Evolutionary conservation across 2,797 vertebrate species (phyloP), one percentile per base, ranked within the genome.

Genomic region (Alectoris magna): DNA sequence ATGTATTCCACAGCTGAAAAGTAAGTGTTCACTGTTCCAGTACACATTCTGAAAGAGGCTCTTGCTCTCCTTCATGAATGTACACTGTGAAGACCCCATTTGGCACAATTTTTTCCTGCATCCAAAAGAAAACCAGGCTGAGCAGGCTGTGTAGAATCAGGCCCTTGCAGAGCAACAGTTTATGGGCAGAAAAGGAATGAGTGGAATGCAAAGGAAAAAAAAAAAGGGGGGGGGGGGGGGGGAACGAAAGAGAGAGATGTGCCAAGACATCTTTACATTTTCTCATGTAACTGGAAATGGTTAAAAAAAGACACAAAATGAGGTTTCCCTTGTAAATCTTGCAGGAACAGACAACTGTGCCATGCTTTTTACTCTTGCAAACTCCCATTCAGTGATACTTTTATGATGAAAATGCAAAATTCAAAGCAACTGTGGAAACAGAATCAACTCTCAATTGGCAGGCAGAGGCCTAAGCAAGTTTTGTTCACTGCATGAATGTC

Each of bases 151-250:
- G 39, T 74, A 93, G 85, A 95, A 95, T 93, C 83, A 84, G 68
- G 44, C 66, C 27, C 13, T 96, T 94, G 72, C 0, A 0, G 64
- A 92, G 66, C 81, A 93, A 92, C 83, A 84, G 85, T 95, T 96
- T 96, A 95, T 90, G 91, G 90, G 89, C 83, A 95, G 91, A 82
- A 95, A 90, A 96, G 91, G 83, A 84, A 95, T 95, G 90, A 94
- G 62, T 95, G 95, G 95, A 96, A 96, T 94, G 92, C 46, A 77
- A 87, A 22, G 2, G 1, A 49, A 49, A 15, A 73, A 58, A 34
- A 58, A 53, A 26, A 9, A 9, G 41, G 14, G 14, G 43, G 44
- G 44, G 18, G 44, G 44, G 19, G 46, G 21, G 51, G 13, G 51
- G 8, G 51, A 27, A 53, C 4, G 4, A 78, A 15, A 72, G 34